Evolutionary conservation across 1,140 invertebrate genomes (phyloP), one percentile per base, ranked within the genome.

Genomic region (Zaprionus vittiger): DNA sequence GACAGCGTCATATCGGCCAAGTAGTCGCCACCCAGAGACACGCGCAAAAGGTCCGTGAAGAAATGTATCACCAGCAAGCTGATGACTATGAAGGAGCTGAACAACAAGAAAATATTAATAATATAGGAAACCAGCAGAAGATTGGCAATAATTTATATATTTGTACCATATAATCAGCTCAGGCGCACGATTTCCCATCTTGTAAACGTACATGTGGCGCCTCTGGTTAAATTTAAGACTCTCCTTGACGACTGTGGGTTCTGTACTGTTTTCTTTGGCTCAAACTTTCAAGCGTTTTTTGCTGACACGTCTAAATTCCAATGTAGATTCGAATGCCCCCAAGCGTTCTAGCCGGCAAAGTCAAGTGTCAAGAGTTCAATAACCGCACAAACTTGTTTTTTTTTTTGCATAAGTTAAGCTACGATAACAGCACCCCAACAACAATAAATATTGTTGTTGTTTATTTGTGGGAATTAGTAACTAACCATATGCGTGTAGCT

Each of bases 21-120:
- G 44, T 92, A 83, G 63, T 68, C 81, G 22, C 91, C 91, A 0
- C 80, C 89, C 5, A 93, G 64, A 1, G 74, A 79, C 3, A 77
- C 54, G 17, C 89, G 79, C 26, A 93, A 65, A 41, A 93, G 55
- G 26, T 93, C 91, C 47, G 91, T 85, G 14, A 92, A 87, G 64
- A 93, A 92, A 54, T 93, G 87, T 59, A 93, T 86, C 26, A 92
- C 74, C 61, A 89, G 81, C 24, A 93, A 28, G 24, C 91, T 91
- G 60, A 75, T 63, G 15, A 93, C 41, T 20, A 93, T 80, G 14
- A 92, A 80, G 57, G 82, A 86, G 77, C 92, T 93, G 52, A 14
- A 4, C 11, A 11, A 38, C 12, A 57, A 34, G 41, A 12, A 61
- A 0, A 11, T 4, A 37, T 67, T 64, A n/a, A n/a, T n/a, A n/a